A percentile compares a stretch with the other conserved stretches of the same genome.
Conservation (phyloP, 1,140 invertebrate genomes). For the Cylas formicarius region DNA sequence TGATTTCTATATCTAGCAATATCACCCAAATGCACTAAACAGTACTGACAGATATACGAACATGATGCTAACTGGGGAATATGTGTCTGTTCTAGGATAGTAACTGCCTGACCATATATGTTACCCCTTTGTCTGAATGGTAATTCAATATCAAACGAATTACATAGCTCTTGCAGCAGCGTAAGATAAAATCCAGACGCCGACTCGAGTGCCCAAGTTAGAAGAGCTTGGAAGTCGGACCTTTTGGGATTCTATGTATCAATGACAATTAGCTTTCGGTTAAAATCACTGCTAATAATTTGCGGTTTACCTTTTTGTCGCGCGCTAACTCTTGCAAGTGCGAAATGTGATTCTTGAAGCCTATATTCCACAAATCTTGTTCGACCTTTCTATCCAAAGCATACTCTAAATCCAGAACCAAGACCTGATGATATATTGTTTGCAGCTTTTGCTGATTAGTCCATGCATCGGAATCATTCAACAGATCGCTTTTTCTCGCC, state of each 20-base stretch:
- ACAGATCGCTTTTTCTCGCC: conserved; percentile 53
- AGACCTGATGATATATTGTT: conserved; percentile 71
- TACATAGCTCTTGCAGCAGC: conserved; percentile 73
- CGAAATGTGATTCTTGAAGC: conserved; percentile 82
- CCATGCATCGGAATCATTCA: conserved; percentile 55
- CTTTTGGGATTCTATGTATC: conserved; percentile 62
- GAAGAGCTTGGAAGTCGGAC: conserved; percentile 63
- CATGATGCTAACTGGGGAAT: conserved; percentile 64
- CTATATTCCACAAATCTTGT: conserved; percentile 82
- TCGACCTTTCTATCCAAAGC: conserved; percentile 85
- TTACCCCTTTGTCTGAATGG: conserved; percentile 53
- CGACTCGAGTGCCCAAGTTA: conserved; percentile 71
- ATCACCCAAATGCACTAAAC: conserved; percentile 79
- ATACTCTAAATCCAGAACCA: conserved; percentile 76
- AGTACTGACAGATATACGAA: conserved; percentile 79
- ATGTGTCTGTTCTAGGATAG: conserved; percentile 25
- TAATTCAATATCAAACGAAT: conserved; percentile 71
- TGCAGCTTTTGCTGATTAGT: conserved; percentile 59
- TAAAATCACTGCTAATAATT: not conserved
- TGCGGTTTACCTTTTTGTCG: conserved; percentile 59
- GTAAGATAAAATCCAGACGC: conserved; percentile 80
- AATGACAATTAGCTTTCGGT: conserved; percentile 18
- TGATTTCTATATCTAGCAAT: conserved; percentile 77
- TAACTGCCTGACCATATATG: conserved; percentile 34
- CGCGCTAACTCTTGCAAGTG: conserved; percentile 66